Evolutionary conservation across 1,140 invertebrate species (phyloP).

Genomic region (Episyrphus balteatus): DNA sequence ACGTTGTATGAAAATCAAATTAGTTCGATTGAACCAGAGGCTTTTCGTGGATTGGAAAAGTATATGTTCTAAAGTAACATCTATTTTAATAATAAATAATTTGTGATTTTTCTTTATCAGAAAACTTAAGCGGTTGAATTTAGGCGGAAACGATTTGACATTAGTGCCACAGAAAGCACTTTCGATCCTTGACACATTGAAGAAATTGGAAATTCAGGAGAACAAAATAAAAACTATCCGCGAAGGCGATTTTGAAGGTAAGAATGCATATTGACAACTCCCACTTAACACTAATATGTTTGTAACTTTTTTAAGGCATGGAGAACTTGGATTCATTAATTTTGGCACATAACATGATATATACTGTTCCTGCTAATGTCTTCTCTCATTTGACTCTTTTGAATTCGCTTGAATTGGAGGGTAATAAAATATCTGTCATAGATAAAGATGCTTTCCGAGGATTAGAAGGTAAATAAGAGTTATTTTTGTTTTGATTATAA

Average conservation of each 20-base stretch:
- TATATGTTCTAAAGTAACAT: constrained; percentile 39
- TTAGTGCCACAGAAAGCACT: constrained; percentile 66
- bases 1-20: constrained; percentile 83
- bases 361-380: constrained; percentile 61
- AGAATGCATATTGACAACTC: neutral
- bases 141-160: constrained; percentile 71
- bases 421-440: constrained; percentile 67
- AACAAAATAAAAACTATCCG: constrained; percentile 65
- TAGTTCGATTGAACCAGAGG: constrained; percentile 60
- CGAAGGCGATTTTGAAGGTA: constrained; percentile 77
- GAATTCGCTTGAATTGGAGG: constrained; percentile 76
- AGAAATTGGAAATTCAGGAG: constrained; percentile 78
- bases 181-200: constrained; percentile 61
- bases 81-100: neutral
- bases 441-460: constrained; percentile 74
- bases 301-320: constrained; percentile 45
- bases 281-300: too few relatives aligned
- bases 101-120: constrained; percentile 41
- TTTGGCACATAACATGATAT: constrained; percentile 71
- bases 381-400: constrained; percentile 67
- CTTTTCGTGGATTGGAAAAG: constrained; percentile 76
- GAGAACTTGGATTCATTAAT: constrained; percentile 68
- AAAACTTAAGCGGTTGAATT: constrained; percentile 71
- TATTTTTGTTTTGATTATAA: neutral
- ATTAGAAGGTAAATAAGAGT: constrained; percentile 56